Evolutionary conservation across 1,140 invertebrate genomes (phyloP), one percentile per base, ranked within the genome.

Genomic region (Delia radicum): DNA sequence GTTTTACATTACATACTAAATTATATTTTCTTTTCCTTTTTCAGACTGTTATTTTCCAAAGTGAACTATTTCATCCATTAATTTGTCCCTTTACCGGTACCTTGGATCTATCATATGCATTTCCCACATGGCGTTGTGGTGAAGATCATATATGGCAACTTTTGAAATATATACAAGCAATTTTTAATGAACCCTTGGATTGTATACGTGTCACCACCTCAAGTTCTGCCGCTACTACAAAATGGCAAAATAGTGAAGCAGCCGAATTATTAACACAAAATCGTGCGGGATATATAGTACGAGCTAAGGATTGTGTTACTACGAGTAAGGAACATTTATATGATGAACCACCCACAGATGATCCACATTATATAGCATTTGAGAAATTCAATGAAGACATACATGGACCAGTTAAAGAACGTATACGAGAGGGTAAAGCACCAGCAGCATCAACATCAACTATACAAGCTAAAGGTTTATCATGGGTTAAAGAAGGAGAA

Each of bases 61-160:
- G 93, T 76, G 90, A 93, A 82, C 86, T 98, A 72, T 95, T 94
- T 81, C 96, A 98, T 90, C 96, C 97, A 65, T 89, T 94, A 46
- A 91, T 98, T 67, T 89, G 96, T 87, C 87, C 91, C 10, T 90
- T 90, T 78, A 93, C 92, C 75, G 92, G 94, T 73, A 91, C 93
- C 82, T 85, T 98, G n/a, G 89, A 91, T 80, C 89, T 95, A 18
- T 90, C 87, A 77, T 90, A 92, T 86, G 93, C 91, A 4, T 98
- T 98, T 88, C 89, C 91, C 10, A 91, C 93, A n/a, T 98, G 96
- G 96, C 93, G 92, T 79, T 91, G 90, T 83, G 91, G 91, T 80
- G 90, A 93, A 62, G 91, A 97, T 87, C 92, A 95, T 87, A 88
- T 98, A 48, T 97, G 94, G 94, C 95, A 98, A 87, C 89, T 98